Evolutionary conservation across 2,888 invertebrate genomes (phyloP).

Genomic region (Lasioglossum figueresi): DNA sequence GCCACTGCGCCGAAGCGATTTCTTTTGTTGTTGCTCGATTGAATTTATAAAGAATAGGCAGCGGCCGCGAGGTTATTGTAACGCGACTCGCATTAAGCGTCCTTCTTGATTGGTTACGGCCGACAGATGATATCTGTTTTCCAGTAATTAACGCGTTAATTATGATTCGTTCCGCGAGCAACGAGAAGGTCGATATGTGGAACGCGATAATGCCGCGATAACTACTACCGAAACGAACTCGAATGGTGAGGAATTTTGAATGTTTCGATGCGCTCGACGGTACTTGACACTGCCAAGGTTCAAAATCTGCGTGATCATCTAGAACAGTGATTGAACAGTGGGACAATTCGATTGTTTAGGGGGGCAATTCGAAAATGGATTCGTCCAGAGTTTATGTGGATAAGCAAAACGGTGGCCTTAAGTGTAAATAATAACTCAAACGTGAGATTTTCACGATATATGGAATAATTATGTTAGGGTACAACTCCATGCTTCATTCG

Average conservation of each 20-base stretch:
- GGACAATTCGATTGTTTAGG: no score
- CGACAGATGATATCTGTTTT: conserved; percentile 47
- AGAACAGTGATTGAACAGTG: no score
- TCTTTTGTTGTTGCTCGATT: conserved; percentile 9
- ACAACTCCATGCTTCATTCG: no score
- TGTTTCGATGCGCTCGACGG: not conserved
- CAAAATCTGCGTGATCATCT: not conserved
- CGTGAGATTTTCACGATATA: no score
- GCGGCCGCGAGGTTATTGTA: conserved; percentile 47
- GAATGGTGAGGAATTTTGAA: not conserved
- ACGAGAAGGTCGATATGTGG: conserved; percentile 28
- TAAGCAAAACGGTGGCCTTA: no score
- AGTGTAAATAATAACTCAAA: no score
- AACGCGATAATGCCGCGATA: conserved; percentile 5
- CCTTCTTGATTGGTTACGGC: conserved; percentile 42
- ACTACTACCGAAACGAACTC: not conserved
- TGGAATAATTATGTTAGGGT: no score
- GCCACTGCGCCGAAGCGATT: conserved; percentile 36
- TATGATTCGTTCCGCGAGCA: conserved; percentile 33
- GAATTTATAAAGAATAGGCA: conserved; percentile 27
- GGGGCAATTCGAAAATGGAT: no score
- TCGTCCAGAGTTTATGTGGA: no score
- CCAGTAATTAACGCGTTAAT: conserved; percentile 57
- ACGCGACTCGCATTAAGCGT: conserved; percentile 40
- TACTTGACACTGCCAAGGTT: not conserved